Percentiles rank a stretch among this genome's conserved stretches.
Conservation (phyloP, 2,797 vertebrate species). For the Pagetopsis macropterus region DNA sequence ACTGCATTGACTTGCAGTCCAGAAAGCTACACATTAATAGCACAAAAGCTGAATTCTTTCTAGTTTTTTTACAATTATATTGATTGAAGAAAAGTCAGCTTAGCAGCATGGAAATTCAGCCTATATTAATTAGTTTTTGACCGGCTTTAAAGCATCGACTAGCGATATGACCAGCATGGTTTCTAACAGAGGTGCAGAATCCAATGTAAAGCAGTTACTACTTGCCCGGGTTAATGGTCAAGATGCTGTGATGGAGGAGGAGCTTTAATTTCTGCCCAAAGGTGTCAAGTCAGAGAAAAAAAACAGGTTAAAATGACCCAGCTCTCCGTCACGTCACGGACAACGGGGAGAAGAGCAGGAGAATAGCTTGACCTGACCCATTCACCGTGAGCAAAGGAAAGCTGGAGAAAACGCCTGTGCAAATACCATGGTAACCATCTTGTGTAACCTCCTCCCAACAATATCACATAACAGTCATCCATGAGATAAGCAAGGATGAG, state of each 20-base stretch:
- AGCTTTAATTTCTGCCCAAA: slow-evolving; percentile 58
- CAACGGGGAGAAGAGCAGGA: slow-evolving; percentile 54
- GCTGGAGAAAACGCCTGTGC: slow-evolving; percentile 56
- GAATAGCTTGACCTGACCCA: slow-evolving; percentile 73
- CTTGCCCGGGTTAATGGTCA: slow-evolving; percentile 1
- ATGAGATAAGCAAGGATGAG: slow-evolving; percentile 55
- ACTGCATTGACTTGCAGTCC: not conserved
- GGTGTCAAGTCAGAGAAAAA: slow-evolving; percentile 61
- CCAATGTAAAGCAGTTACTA: slow-evolving; percentile 9
- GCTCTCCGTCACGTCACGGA: slow-evolving; percentile 58
- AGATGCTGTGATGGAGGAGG: slow-evolving; percentile 22
- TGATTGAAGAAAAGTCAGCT: not conserved
- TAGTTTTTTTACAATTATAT: too few species aligned
- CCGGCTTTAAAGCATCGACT: slow-evolving; percentile 1
- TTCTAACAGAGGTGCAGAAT: slow-evolving; percentile 24
- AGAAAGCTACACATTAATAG: slow-evolving; percentile 7
- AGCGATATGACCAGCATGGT: not conserved
- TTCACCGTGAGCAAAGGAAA: slow-evolving; percentile 66
- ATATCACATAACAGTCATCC: slow-evolving; percentile 59
- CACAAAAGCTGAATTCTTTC: not conserved
- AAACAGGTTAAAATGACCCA: slow-evolving; percentile 73
- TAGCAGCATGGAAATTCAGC: slow-evolving; percentile 8
- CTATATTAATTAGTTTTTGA: slow-evolving; percentile 10
- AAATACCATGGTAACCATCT: slow-evolving; percentile 74
- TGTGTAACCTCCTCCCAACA: slow-evolving; percentile 65